These are phyloP conservation scores for Prunella fulvescens DNA, from an alignment of 2,113 vertebrate species.

Conservation along the genomic window DNA sequence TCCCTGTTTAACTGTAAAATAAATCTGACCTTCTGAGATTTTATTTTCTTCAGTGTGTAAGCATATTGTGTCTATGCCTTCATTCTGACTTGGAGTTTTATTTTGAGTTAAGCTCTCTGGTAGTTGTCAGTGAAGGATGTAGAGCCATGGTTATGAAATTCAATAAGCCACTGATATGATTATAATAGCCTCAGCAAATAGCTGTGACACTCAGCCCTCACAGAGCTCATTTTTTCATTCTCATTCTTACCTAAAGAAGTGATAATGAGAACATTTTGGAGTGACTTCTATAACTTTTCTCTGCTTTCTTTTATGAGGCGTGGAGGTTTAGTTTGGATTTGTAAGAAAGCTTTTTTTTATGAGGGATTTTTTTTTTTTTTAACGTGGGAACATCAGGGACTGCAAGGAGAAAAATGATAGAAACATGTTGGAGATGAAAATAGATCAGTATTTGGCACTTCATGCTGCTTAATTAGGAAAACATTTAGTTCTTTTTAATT, in stretches of 20 bases:
- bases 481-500: neutral
- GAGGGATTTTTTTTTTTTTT: neutral
- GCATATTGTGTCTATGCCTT: neutral
- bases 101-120: neutral
- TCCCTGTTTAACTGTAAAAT: neutral
- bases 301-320: neutral
- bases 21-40: neutral
- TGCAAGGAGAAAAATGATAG: neutral
- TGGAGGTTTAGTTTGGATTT: neutral
- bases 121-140: neutral
- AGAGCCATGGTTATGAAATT: neutral
- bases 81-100: neutral
- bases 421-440: neutral
- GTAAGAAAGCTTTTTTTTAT: neutral
- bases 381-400: neutral
- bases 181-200: neutral
- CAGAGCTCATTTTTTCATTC: neutral
- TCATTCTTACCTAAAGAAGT: slow-evolving; percentile 13
- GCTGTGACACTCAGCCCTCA: neutral
- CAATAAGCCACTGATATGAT: neutral
- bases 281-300: neutral
- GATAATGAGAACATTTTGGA: neutral
- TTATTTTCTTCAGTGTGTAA: neutral
- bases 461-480: neutral
- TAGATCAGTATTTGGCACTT: neutral